Base-by-base conservation (phyloP, 2,888 invertebrate species). In the Meiosimyza platycephala region DNA sequence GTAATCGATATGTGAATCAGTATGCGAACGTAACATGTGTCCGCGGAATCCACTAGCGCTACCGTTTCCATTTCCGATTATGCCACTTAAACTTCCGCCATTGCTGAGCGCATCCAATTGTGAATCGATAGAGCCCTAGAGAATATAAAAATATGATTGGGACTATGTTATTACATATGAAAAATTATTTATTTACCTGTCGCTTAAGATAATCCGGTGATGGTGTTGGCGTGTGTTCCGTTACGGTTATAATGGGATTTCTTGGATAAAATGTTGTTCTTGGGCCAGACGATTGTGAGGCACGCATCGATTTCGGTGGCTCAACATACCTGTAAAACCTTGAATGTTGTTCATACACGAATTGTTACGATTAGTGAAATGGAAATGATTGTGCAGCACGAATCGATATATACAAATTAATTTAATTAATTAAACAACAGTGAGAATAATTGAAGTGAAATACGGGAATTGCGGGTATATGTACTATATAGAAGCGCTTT, bases 161-260 rank as follows among this genome's bases (percentile, higher is more conserved):
- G 55, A 28, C 15, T 7, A 28, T 59, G 40, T 16, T 3, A 13
- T 47, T 15, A 15, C 11, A 2, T 48, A 18, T 6, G 22, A 6
- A 1, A 40, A 40, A 9, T 9, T 40, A 9, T 48, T 13, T 52
- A 76, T 80, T 85, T 88, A 93, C 93, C 88, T 93, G 95, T 89
- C 94, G 89, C 82, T 93, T 92, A 78, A 95, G 89, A 82, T 93
- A 95, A 85, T 96, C 96, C 0, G 96, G 96, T 1, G 96, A 96
- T 0, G 96, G 95, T 6, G 94, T 93, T 0, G 97, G 97, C 0
- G 97, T 97, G 83, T 98, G 97, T 84, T 98, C 97, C 0, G 98
- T 98, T 11, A 98, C 97, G 0, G 97, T 98, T 73, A 98, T 98
- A 70, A 98, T 98, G 0, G 98, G 98, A 88, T 96, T 96, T 71